A percentile compares a stretch with the other conserved stretches of the same genome.
phyloP scores from a whole-genome alignment of 1,140 invertebrate species.

The Luehdorfia chinensis region DNA sequence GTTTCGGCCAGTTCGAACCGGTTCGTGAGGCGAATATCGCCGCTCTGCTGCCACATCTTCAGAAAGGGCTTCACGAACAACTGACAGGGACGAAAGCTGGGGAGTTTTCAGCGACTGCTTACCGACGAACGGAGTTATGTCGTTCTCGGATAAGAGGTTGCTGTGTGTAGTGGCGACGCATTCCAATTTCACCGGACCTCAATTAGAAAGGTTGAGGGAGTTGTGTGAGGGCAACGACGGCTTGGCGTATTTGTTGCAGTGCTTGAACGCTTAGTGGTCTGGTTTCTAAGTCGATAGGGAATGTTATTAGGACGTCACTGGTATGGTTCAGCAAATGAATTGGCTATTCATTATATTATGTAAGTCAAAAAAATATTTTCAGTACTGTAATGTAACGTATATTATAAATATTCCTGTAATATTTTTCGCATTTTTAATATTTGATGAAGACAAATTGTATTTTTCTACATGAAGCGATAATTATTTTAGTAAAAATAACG shows the following conservation, averaged over 20 bases:
- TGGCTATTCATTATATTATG: constrained; percentile 23
- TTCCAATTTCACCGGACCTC: constrained; percentile 55
- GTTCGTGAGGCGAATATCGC: constrained; percentile 41
- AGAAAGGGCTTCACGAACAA: constrained; percentile 40
- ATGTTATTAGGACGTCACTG: not conserved
- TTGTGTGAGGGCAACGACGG: constrained; percentile 51
- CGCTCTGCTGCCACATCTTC: constrained; percentile 46
- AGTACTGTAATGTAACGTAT: too few species aligned
- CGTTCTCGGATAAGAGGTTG: constrained; percentile 59
- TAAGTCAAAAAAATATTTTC: too few species aligned
- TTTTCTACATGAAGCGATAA: too few species aligned
- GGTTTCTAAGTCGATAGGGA: not conserved
- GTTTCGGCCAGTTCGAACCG: constrained; percentile 58
- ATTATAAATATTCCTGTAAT: too few species aligned
- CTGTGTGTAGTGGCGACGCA: constrained; percentile 62
- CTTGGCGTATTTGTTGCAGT: constrained; percentile 51
- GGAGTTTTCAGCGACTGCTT: constrained; percentile 43
- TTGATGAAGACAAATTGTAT: too few species aligned
- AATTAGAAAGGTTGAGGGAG: constrained; percentile 60
- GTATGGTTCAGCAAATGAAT: too few species aligned
- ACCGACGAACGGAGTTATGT: constrained; percentile 30
- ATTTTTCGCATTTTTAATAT: too few species aligned
- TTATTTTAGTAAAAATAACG: too few species aligned
- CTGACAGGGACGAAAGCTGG: constrained; percentile 23
- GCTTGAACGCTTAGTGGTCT: constrained; percentile 38